These are phyloP conservation scores for Varanus komodoensis DNA, from an alignment of 2,113 vertebrate species.

Conservation along the genomic window DNA sequence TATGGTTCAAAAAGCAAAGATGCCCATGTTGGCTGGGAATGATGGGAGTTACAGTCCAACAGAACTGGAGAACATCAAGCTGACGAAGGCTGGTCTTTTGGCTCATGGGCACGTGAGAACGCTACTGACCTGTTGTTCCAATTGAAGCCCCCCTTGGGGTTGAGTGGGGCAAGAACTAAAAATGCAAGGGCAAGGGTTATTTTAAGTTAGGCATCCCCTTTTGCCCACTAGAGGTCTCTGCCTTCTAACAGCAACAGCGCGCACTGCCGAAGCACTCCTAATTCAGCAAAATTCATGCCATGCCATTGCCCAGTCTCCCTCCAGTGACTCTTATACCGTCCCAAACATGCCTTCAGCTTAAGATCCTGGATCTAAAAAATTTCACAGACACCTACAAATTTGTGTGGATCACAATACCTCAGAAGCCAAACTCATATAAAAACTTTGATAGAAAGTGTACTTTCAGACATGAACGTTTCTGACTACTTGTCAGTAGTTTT, in stretches of 20 bases:
- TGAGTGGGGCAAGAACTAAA: not conserved
- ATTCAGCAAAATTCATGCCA: not conserved
- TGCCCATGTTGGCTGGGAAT: too few relatives aligned
- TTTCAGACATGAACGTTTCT: not conserved
- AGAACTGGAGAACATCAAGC: too few relatives aligned
- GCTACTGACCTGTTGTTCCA: not conserved
- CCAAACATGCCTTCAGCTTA: not conserved
- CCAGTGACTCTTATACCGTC: not conserved
- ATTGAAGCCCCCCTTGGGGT: not conserved
- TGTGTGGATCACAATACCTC: not conserved
- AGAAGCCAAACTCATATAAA: not conserved
- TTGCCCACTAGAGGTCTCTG: slow-evolving; percentile 28
- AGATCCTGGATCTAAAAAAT: not conserved
- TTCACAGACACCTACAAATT: not conserved
- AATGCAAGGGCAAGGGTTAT: not conserved
- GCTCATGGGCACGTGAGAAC: not conserved
- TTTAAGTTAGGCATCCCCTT: not conserved
- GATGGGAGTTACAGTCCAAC: too few relatives aligned
- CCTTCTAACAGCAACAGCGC: not conserved
- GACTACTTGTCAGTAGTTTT: not conserved
- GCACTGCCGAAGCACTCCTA: not conserved
- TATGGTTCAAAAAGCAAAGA: accelerated
- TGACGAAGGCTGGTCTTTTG: too few relatives aligned
- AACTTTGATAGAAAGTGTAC: not conserved
- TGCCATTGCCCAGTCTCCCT: not conserved